phyloP scores from a whole-genome alignment of 2,113 vertebrate genomes.

The Macrotus californicus region DNA sequence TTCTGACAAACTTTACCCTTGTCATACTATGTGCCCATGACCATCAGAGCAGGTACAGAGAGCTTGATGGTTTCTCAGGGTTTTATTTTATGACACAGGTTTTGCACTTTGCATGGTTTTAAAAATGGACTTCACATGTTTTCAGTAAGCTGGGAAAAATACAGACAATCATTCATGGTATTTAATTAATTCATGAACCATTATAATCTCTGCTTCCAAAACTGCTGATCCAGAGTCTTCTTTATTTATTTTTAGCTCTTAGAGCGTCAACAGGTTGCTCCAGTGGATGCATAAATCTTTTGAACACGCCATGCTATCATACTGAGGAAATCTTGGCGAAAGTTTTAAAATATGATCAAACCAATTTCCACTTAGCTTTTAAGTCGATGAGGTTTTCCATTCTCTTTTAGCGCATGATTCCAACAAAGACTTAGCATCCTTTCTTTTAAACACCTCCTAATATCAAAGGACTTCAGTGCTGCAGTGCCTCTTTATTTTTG shows the following conservation, averaged over 20 bases:
- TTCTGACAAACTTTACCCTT: background rate
- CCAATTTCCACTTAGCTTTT: constrained; percentile 50
- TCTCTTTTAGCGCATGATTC: constrained; percentile 19
- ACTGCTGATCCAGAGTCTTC: background rate
- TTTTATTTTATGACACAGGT: background rate
- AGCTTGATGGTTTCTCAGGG: background rate
- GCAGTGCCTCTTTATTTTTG: constrained; percentile 26
- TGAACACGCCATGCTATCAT: background rate
- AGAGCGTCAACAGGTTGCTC: background rate
- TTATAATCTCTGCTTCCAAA: background rate
- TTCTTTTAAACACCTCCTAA: constrained; percentile 21
- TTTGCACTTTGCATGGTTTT: background rate
- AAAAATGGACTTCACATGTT: background rate
- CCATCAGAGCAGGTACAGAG: background rate
- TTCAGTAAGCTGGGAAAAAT: background rate
- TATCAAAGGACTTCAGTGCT: constrained; percentile 43
- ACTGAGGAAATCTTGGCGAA: constrained; percentile 44
- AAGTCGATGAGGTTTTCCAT: constrained; percentile 43
- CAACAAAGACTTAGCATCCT: constrained; percentile 25
- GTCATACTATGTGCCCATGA: background rate
- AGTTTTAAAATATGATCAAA: constrained; percentile 53
- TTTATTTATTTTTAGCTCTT: background rate
- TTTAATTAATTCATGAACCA: background rate
- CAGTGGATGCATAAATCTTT: background rate
- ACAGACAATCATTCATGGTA: background rate